Conservation (phyloP, 2,113 vertebrate genomes). For the Sylvicapra grimmia region DNA sequence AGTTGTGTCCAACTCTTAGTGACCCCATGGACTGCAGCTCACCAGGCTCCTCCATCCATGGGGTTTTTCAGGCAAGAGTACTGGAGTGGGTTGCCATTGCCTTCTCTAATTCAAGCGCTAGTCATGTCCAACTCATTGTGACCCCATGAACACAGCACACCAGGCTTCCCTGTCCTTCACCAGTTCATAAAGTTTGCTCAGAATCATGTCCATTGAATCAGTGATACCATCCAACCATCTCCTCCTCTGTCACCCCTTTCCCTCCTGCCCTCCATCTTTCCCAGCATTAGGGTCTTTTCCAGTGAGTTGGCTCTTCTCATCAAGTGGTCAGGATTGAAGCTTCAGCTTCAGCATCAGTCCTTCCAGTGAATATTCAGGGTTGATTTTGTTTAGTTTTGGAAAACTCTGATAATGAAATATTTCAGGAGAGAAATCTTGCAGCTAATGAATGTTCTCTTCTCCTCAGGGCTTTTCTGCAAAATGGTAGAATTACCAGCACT, state of each 20-base stretch:
- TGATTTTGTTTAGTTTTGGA: not conserved
- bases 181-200: not conserved
- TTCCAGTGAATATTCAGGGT: not conserved
- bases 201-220: not conserved
- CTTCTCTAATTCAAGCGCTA: too few relatives aligned
- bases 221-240: not conserved
- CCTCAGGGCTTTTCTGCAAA: conserved; percentile 74
- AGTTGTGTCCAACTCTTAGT: too few relatives aligned
- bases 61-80: too few relatives aligned
- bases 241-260: not conserved
- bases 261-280: not conserved
- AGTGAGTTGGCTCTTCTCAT: not conserved
- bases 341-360: not conserved
- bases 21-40: too few relatives aligned
- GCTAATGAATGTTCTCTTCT: conserved; percentile 22
- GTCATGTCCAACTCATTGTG: not conserved
- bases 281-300: not conserved
- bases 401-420: not conserved
- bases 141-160: not conserved
- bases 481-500: conserved; percentile 81
- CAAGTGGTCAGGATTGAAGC: not conserved
- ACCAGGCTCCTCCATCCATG: too few relatives aligned
- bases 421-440: not conserved
- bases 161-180: not conserved
- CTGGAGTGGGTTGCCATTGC: too few relatives aligned